Conservation (phyloP, 2,797 vertebrate species). For the Hoplostethus mediterraneus region DNA sequence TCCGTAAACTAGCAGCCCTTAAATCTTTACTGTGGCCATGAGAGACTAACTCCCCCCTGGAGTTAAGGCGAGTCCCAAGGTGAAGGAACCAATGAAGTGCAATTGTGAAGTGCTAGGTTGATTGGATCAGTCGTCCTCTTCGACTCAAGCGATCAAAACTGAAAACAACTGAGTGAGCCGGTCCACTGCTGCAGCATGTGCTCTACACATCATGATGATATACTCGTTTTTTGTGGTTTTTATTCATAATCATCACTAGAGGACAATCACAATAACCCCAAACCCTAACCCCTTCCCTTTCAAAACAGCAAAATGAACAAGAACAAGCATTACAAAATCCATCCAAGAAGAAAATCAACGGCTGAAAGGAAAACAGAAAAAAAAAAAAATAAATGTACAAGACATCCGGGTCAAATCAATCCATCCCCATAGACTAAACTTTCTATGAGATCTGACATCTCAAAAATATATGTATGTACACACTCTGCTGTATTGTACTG, state of each 20-base stretch:
- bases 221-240: slow-evolving; percentile 43
- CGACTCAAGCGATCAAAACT: slow-evolving; percentile 12
- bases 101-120: not conserved
- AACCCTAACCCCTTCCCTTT: slow-evolving; percentile 61
- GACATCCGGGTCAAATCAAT: slow-evolving; percentile 75
- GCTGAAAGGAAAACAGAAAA: slow-evolving; percentile 62
- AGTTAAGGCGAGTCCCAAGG: slow-evolving; percentile 17
- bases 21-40: slow-evolving; percentile 4
- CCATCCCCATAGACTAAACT: slow-evolving; percentile 75
- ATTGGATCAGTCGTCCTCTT: slow-evolving; percentile 12
- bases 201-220: slow-evolving; percentile 15
- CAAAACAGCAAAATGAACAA: slow-evolving; percentile 79
- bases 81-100: slow-evolving; percentile 30
- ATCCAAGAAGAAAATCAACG: slow-evolving; percentile 74
- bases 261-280: slow-evolving; percentile 83
- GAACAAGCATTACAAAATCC: slow-evolving; percentile 84
- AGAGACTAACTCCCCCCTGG: not conserved
- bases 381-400: slow-evolving; percentile 58
- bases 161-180: not conserved
- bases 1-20: slow-evolving; percentile 10
- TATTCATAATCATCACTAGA: slow-evolving; percentile 83
- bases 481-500: slow-evolving; percentile 89
- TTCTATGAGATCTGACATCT: slow-evolving; percentile 81
- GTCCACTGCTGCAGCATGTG: not conserved
- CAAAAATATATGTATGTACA: slow-evolving; percentile 89